Percentiles rank a stretch among this genome's conserved stretches.
Conservation (phyloP, 2,113 vertebrate genomes). For the Microcebus jonahi region DNA sequence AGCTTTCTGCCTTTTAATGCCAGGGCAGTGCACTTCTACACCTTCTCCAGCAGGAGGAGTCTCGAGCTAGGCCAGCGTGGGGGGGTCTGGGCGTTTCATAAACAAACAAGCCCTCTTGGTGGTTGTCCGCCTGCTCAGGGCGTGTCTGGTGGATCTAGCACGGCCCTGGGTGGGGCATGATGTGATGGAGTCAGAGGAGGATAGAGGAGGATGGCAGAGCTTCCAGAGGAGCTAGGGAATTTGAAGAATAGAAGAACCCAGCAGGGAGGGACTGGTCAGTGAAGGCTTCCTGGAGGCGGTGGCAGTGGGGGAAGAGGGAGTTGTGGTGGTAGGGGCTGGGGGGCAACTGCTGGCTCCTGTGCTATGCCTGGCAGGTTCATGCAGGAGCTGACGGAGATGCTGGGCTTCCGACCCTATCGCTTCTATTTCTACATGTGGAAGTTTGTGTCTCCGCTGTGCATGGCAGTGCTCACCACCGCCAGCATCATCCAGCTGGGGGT, state of each 20-base stretch:
- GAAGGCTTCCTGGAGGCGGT: neutral
- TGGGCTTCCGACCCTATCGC: constrained; percentile 94
- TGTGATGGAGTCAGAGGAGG: neutral
- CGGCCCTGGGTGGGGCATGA: neutral
- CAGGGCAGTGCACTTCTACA: neutral
- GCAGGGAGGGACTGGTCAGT: neutral
- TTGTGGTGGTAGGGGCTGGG: neutral
- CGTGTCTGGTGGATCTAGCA: neutral
- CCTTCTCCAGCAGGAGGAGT: constrained; percentile 58
- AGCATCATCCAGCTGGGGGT: constrained; percentile 95
- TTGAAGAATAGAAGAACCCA: neutral
- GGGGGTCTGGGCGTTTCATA: rapidly evolving
- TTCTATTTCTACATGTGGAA: constrained; percentile 99
- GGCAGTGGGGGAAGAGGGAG: neutral
- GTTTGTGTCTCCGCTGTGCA: constrained; percentile 94
- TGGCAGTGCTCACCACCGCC: constrained; percentile 91
- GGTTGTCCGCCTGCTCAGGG: neutral
- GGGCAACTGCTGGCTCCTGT: neutral
- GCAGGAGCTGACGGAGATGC: constrained; percentile 98
- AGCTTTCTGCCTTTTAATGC: neutral
- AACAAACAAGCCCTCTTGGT: neutral
- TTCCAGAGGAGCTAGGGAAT: neutral
- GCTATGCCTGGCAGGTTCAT: constrained; percentile 90
- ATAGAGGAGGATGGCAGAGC: neutral
- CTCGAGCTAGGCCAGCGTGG: neutral